phyloP scores from a whole-genome alignment of 2,113 vertebrate species.

The Campylomormyrus tamandua region DNA sequence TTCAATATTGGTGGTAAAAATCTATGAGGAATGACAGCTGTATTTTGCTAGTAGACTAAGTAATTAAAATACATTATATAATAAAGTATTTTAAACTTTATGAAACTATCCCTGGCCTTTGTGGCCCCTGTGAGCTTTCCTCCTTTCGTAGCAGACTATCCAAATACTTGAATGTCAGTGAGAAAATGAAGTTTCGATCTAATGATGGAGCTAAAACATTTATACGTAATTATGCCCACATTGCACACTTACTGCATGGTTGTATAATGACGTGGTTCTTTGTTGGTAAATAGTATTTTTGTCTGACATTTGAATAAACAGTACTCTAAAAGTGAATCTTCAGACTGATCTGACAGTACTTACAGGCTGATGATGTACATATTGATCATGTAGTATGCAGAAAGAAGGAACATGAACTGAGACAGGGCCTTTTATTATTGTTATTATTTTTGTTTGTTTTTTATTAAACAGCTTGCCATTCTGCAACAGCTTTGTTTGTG shows the following conservation, averaged over 20 bases:
- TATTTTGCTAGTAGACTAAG: background rate
- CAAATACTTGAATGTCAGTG: background rate
- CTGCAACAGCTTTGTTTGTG: background rate
- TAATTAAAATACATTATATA: background rate
- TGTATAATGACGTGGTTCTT: background rate
- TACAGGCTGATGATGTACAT: background rate
- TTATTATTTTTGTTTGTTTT: background rate
- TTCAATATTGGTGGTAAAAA: background rate
- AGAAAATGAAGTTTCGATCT: background rate
- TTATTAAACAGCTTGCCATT: background rate
- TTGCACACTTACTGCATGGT: background rate
- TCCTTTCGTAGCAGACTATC: background rate
- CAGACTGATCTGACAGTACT: background rate
- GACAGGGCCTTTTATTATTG: background rate
- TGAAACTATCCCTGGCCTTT: background rate
- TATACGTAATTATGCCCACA: background rate
- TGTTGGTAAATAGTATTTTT: background rate
- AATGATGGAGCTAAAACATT: background rate
- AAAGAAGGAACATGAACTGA: background rate
- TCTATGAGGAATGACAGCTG: background rate
- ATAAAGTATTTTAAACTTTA: background rate
- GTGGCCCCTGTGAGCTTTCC: background rate
- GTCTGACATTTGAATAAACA: background rate
- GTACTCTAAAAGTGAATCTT: background rate
- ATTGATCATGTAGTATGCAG: background rate